Evolutionary conservation across 2,113 vertebrate species (phyloP), one percentile per base, ranked within the genome.

Genomic region (Nibea coibor): DNA sequence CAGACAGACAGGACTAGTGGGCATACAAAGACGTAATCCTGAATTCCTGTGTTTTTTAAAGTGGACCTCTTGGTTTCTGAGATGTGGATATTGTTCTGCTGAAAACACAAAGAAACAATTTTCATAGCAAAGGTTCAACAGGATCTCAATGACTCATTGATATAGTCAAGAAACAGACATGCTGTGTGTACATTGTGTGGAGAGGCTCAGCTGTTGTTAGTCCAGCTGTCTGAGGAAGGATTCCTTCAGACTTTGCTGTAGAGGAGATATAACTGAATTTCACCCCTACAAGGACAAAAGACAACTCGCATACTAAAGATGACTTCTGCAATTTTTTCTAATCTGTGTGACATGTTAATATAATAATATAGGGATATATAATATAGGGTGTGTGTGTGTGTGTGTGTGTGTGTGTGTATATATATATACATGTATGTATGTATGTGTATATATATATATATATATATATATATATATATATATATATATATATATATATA

Each of bases 201-300:
- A 22, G 28, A 47, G 15, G 58, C 64, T 70, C 74, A 82, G 75
- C 67, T 82, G 65, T 82, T 61, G 58, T 67, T 74, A 70, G 12
- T 81, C 20, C 75, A 78, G 79, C 79, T 82, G 69, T 70, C 69
- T 57, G 17, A 57, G 10, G 42, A 72, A 9, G 62, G 56, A 72
- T 51, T 68, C 24, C 5, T 47, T 72, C 54, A 42, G 45, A 39
- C 45, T 17, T 47, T 24, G 24, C 71, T 47, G 10, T 35, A 6
- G 20, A 78, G 31, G 11, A 65, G 19, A 74, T 24, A 39, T 7
- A 20, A 17, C 54, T 70, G 61, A 57, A 54, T 58, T 35, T 72
- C 66, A 58, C 43, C 48, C 31, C 5, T 31, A 12, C 58, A n/a
- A 54, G 7, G n/a, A 51, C 53, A 35, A 47, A 54, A 24, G 51